These are phyloP conservation scores for Yponomeuta evonymella DNA, from an alignment of 2,888 invertebrate genomes.

Conservation along the genomic window DNA sequence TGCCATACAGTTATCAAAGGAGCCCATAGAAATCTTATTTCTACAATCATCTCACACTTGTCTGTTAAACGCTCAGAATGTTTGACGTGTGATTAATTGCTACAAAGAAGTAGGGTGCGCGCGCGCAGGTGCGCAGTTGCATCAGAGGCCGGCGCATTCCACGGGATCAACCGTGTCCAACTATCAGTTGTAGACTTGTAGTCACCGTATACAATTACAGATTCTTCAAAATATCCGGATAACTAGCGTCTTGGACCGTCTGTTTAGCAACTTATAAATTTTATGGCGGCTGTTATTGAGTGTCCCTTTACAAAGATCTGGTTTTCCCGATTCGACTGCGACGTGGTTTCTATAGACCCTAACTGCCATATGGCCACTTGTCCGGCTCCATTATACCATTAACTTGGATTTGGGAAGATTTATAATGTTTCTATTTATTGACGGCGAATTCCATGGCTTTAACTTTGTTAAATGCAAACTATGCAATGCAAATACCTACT, in stretches of 20 bases:
- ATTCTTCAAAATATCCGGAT: not conserved
- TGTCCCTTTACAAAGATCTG: not conserved
- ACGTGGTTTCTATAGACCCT: not conserved
- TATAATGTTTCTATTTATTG: conserved; percentile 9
- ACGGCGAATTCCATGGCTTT: conserved; percentile 8
- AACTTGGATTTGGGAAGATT: not conserved
- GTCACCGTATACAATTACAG: not conserved
- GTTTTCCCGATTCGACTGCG: not conserved
- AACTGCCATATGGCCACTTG: not conserved
- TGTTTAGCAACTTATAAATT: not conserved
- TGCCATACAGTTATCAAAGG: not conserved
- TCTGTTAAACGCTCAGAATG: conserved; percentile 30
- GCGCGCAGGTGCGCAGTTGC: conserved; percentile 50
- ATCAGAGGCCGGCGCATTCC: conserved; percentile 47
- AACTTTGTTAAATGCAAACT: not conserved
- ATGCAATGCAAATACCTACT: not conserved
- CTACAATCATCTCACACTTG: conserved; percentile 6
- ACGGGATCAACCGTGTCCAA: conserved; percentile 18
- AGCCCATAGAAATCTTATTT: not conserved
- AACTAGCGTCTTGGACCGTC: not conserved
- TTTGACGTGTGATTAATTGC: conserved; percentile 53
- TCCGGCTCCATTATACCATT: not conserved
- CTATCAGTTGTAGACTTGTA: conserved; percentile 15
- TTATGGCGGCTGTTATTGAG: not conserved
- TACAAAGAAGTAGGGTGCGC: conserved; percentile 21